These are phyloP conservation scores for Alligator mississippiensis DNA, from an alignment of 2,113 vertebrate genomes.

Conservation along the genomic window DNA sequence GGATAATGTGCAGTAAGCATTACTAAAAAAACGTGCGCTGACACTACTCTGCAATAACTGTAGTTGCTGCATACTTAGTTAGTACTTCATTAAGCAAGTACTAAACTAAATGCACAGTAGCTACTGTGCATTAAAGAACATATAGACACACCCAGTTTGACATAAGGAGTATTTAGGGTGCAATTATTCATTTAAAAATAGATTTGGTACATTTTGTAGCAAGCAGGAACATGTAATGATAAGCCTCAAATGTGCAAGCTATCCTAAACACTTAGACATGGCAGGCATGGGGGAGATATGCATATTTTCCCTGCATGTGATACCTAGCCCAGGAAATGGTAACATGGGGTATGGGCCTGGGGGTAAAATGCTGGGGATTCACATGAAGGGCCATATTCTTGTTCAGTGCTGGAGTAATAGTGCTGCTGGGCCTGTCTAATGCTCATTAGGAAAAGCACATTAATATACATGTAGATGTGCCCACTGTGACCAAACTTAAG, in stretches of 20 bases:
- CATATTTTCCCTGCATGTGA: background rate
- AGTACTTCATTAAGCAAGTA: too few species aligned
- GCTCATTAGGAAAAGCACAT: too few species aligned
- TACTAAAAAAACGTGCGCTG: too few species aligned
- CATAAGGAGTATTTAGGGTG: background rate
- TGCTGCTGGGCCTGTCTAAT: too few species aligned
- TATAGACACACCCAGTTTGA: background rate
- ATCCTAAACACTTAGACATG: background rate
- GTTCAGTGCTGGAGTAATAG: too few species aligned
- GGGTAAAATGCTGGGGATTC: background rate
- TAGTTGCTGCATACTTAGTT: too few species aligned
- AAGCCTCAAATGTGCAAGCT: background rate
- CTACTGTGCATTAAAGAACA: too few species aligned
- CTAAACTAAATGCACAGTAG: too few species aligned
- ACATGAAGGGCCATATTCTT: background rate
- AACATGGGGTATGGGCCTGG: background rate
- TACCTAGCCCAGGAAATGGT: background rate
- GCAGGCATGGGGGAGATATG: background rate
- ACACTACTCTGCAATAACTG: too few species aligned
- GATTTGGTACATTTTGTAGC: background rate
- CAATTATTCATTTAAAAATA: background rate
- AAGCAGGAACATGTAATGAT: background rate
- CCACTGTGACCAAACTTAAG: background rate
- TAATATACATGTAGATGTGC: too few species aligned
- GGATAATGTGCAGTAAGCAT: too few species aligned